Base-by-base conservation (phyloP, 1,140 invertebrate species). In the Coboldia fuscipes region DNA sequence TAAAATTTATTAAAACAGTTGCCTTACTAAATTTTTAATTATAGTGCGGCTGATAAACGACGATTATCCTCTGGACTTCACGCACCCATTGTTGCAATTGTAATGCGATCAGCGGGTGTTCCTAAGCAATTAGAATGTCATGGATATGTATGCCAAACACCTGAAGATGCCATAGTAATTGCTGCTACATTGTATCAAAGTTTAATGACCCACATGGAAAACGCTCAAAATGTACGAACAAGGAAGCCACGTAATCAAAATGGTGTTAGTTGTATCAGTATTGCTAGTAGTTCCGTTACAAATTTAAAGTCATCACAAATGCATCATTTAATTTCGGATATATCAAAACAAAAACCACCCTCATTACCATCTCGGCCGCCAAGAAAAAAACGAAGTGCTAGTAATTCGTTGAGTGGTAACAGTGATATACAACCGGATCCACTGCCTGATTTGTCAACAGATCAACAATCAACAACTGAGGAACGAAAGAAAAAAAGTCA, bases 101-200 rank as follows among this genome's bases (percentile, higher is more conserved):
- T 90, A 14, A 89, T 89, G 79, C 65, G 78, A 41, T 74, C 78
- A 42, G 69, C 72, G 20, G 74, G 73, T 14, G 67, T 76, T 7
- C 71, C 76, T 3, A 75, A 75, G 45, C 63, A 79, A 37, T 57
- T 88, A 30, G 81, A 89, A 56, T 90, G 84, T 52, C 85, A 92
- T 57, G 84, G 77, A 12, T 92, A 89, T 56, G 76, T 82, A 36
- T 90, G 84, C 57, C 72, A 75, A 45, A 72, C 66, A 42, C 73
- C 81, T 10, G 82, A 89, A 56, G 83, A 89, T 50, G 83, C 85
- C 16, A 76, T 90, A 19, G 79, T 83, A 0, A 81, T 88, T 36
- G 84, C 84, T 1, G 82, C 83, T 6, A 88, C 83, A 33, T 60
- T 88, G 29, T 89, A 88, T 54, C 77, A 84, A 50, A 80, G 79